Conservation (phyloP, 2,113 vertebrate genomes). For the Mungos mungo region DNA sequence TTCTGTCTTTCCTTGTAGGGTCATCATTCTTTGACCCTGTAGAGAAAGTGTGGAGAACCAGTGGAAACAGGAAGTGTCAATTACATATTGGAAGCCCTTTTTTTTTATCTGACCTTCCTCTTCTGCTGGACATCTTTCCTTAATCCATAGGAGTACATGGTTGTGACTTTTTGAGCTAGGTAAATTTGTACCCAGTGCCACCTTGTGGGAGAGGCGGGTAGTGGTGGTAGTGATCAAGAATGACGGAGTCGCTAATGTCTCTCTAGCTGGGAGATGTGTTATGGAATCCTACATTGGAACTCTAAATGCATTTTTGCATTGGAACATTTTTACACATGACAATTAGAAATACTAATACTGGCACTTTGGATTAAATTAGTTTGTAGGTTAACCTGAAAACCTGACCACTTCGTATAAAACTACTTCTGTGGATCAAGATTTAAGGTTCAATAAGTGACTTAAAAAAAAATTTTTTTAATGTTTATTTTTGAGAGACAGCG, state of each 20-base stretch:
- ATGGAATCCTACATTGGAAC: background rate
- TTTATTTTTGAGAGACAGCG: no score
- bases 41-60: background rate
- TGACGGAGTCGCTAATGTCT: background rate
- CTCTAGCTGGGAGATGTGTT: background rate
- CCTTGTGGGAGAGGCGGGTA: background rate
- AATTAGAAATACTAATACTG: background rate
- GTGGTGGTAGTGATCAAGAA: background rate
- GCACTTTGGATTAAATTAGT: background rate
- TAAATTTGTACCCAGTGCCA: background rate
- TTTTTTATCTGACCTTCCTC: background rate
- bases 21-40: background rate
- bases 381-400: slow-evolving; percentile 7
- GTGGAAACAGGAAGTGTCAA: background rate
- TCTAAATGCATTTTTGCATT: background rate
- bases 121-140: background rate
- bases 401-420: background rate
- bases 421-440: background rate
- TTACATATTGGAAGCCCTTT: background rate
- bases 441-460: background rate
- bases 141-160: background rate
- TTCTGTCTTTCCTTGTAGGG: background rate
- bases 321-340: background rate
- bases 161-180: background rate
- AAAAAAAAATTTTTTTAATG: no score